Conservation (phyloP, 2,888 invertebrate species). For the Encarsia formosa region DNA sequence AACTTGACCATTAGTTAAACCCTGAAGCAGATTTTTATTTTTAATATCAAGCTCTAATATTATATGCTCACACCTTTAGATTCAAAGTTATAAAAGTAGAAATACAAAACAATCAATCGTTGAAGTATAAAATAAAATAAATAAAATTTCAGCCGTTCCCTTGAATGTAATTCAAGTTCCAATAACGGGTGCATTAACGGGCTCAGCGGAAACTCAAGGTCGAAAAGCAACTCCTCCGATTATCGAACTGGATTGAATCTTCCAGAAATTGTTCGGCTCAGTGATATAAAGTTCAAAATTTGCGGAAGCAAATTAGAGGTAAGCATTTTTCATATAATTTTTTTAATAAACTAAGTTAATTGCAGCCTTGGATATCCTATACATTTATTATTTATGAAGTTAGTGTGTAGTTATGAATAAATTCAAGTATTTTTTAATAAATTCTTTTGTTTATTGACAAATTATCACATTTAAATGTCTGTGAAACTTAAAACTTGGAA, state of each 20-base stretch:
- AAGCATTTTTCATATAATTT: constrained; percentile 13
- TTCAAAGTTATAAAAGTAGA: too few species aligned
- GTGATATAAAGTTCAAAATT: constrained; percentile 42
- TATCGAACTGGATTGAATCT: constrained; percentile 46
- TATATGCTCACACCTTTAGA: too few species aligned
- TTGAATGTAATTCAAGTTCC: constrained; percentile 21
- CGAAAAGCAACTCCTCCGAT: constrained; percentile 31
- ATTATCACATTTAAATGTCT: background rate
- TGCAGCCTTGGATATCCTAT: too few species aligned
- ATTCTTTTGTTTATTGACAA: background rate
- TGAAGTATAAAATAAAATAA: too few species aligned
- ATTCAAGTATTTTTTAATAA: background rate
- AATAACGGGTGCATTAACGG: constrained; percentile 18
- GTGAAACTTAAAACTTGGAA: too few species aligned
- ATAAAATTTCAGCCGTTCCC: constrained; percentile 17
- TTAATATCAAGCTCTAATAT: too few species aligned
- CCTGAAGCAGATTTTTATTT: too few species aligned
- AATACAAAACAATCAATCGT: too few species aligned
- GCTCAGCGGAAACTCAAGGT: constrained; percentile 24
- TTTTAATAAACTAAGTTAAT: background rate
- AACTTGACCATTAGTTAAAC: too few species aligned
- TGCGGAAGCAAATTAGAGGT: constrained; percentile 38
- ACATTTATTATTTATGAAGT: too few species aligned
- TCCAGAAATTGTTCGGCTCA: constrained; percentile 35
- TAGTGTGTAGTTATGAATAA: background rate